Evolutionary conservation across 2,113 vertebrate species (phyloP).

Genomic region (Benitochromis conjunctus): DNA sequence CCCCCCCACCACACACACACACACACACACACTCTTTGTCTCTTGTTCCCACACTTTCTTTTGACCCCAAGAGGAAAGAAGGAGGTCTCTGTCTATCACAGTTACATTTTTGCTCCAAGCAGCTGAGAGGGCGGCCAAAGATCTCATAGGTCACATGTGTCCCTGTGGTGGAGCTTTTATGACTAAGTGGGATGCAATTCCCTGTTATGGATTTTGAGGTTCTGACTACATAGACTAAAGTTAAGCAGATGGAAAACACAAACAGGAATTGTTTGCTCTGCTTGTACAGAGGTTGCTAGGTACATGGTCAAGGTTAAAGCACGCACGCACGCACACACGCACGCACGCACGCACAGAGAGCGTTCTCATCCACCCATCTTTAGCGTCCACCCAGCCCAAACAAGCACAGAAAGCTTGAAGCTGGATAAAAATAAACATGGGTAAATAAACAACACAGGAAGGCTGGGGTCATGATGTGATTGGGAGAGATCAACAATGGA

Average conservation of each 20-base stretch:
- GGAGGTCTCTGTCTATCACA: neutral
- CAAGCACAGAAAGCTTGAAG: neutral
- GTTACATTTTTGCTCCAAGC: conserved; percentile 12
- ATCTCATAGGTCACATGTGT: conserved; percentile 33
- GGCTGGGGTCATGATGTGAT: neutral
- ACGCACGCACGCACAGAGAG: neutral
- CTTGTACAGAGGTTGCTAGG: neutral
- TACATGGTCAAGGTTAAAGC: neutral
- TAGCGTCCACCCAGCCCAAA: conserved; percentile 1
- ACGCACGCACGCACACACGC: neutral
- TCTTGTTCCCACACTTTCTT: conserved; percentile 52
- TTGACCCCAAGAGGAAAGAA: conserved; percentile 30
- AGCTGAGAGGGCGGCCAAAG: conserved; percentile 39
- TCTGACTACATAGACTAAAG: neutral
- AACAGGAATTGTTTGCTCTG: neutral
- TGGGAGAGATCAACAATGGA: conserved; percentile 45
- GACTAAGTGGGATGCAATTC: conserved; percentile 28
- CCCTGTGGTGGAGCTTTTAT: conserved; percentile 37
- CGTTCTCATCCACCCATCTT: neutral
- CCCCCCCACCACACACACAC: neutral
- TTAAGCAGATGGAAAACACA: conserved; percentile 13
- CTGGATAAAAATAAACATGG: conserved; percentile 41
- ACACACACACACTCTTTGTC: neutral
- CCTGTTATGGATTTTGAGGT: conserved; percentile 44
- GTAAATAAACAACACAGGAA: conserved; percentile 51